phyloP scores from a whole-genome alignment of 1,140 invertebrate species.

The Trichomalopsis sarcophagae region DNA sequence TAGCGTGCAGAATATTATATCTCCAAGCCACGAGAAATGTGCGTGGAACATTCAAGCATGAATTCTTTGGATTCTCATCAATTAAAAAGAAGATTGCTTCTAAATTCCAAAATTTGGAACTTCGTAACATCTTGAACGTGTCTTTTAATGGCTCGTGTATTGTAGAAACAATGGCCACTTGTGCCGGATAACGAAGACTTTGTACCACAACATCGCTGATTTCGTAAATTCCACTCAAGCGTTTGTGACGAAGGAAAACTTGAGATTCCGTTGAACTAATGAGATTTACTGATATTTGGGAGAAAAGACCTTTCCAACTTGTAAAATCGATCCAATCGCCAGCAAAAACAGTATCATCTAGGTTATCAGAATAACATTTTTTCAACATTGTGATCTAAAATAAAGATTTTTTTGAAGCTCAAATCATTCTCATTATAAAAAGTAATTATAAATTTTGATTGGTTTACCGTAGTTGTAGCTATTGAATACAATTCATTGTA shows the following conservation, averaged over 20 bases:
- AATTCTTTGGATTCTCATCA: not conserved
- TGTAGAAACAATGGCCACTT: not conserved
- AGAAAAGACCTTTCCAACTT: not conserved
- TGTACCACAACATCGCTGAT: not conserved
- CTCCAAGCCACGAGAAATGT: not conserved
- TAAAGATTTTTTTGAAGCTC: not conserved
- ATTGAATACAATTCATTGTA: not conserved
- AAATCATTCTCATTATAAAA: not conserved
- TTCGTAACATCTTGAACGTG: not conserved
- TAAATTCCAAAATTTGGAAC: not conserved
- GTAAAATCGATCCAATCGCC: slow-evolving; percentile 9
- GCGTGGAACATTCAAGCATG: not conserved
- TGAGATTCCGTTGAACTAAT: not conserved
- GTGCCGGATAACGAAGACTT: not conserved
- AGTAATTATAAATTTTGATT: not conserved
- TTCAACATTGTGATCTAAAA: slow-evolving; percentile 6
- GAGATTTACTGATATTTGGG: not conserved
- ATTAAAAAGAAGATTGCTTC: slow-evolving; percentile 5
- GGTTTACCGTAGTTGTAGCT: not conserved
- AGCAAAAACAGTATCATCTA: not conserved
- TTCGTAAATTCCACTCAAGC: not conserved
- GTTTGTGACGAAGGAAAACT: not conserved
- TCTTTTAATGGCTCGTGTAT: not conserved
- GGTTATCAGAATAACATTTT: not conserved
- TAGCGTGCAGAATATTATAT: not conserved